These are phyloP conservation scores for Cynoglossus semilaevis DNA, from an alignment of 2,113 vertebrate species.

Conservation along the genomic window DNA sequence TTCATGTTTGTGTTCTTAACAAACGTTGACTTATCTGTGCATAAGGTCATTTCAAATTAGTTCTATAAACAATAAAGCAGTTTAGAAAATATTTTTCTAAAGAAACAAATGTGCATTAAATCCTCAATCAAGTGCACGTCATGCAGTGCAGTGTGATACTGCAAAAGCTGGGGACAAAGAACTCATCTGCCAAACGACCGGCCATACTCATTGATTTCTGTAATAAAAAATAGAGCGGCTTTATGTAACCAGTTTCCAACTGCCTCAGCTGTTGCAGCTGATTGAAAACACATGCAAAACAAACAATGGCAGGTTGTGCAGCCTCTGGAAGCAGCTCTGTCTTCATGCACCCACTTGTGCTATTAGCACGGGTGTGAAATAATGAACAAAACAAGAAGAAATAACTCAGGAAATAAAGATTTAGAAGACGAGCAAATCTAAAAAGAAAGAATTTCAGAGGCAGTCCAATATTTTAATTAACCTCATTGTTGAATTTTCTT, in stretches of 20 bases:
- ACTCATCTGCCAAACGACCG: slow-evolving; percentile 20
- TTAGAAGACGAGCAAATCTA: too few relatives aligned
- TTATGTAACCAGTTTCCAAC: slow-evolving; percentile 76
- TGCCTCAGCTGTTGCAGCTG: slow-evolving; percentile 51
- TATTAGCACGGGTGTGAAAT: slow-evolving; percentile 6
- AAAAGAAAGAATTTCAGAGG: too few relatives aligned
- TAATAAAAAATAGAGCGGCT: slow-evolving; percentile 57
- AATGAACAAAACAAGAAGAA: slow-evolving; percentile 10
- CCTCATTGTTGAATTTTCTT: too few relatives aligned
- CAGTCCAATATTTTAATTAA: too few relatives aligned
- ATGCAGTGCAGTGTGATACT: too few relatives aligned
- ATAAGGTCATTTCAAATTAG: too few relatives aligned
- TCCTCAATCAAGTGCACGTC: too few relatives aligned
- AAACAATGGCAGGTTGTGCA: slow-evolving; percentile 53
- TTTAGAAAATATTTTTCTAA: too few relatives aligned
- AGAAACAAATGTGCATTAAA: too few relatives aligned
- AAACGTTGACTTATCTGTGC: too few relatives aligned
- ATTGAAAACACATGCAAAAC: slow-evolving; percentile 59
- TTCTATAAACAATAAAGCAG: too few relatives aligned
- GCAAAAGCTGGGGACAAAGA: slow-evolving; percentile 2
- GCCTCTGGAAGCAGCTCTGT: slow-evolving; percentile 32
- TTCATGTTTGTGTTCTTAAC: not conserved
- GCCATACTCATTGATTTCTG: slow-evolving; percentile 60
- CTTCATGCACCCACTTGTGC: slow-evolving; percentile 35
- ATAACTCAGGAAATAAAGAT: too few relatives aligned